These are phyloP conservation scores for Trypoxylus dichotomus DNA, from an alignment of 1,140 invertebrate species.

Conservation along the genomic window DNA sequence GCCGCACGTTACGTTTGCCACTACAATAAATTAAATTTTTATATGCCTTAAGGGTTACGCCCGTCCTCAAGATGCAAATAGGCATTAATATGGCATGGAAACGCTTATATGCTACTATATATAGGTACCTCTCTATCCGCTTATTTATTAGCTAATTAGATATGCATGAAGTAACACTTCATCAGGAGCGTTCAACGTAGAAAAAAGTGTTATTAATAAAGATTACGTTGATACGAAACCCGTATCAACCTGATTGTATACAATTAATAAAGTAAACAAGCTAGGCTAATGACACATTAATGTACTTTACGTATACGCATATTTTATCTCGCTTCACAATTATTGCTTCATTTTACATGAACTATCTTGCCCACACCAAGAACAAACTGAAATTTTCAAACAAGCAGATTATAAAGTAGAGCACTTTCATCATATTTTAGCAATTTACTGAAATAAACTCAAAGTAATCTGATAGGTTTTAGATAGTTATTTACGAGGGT, in stretches of 20 bases:
- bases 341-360: no score
- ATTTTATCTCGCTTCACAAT: not conserved
- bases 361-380: no score
- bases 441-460: no score
- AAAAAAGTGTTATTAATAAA: conserved; percentile 23
- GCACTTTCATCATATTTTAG: no score
- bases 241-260: not conserved
- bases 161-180: conserved; percentile 13
- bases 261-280: conserved; percentile 17
- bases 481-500: no score
- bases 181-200: not conserved
- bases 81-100: conserved; percentile 5
- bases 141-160: conserved; percentile 23
- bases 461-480: no score
- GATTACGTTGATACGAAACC: not conserved
- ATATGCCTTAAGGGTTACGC: conserved; percentile 15
- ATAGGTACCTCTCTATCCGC: not conserved
- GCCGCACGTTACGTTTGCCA: conserved; percentile 17
- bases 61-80: conserved; percentile 1
- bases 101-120: not conserved
- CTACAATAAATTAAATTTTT: conserved; percentile 25
- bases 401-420: no score
- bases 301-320: not conserved
- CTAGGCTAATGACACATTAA: not conserved
- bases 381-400: no score